Conservation (phyloP, 2,888 invertebrate genomes). For the Ernsta delagoae region DNA sequence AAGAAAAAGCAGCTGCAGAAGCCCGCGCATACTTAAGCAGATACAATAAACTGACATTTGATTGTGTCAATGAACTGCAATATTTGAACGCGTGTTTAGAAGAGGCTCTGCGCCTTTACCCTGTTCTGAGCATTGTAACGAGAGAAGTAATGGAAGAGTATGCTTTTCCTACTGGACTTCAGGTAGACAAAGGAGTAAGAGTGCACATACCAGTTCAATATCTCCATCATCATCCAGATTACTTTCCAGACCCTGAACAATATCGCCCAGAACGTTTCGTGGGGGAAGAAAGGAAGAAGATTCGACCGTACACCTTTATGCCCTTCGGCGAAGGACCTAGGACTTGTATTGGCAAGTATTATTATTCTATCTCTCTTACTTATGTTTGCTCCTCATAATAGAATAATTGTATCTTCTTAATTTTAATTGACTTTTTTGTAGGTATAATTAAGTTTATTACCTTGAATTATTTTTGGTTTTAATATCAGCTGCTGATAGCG, state of each 20-base stretch:
- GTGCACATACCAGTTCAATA: conserved; percentile 58
- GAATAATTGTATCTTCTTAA: too few relatives aligned
- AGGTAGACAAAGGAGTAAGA: conserved; percentile 52
- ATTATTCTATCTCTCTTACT: background rate
- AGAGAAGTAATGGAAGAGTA: conserved; percentile 59
- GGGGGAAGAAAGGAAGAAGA: conserved; percentile 47
- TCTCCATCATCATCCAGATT: conserved; percentile 53
- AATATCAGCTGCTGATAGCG: too few relatives aligned
- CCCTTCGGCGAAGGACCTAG: conserved; percentile 63
- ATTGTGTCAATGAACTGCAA: conserved; percentile 55
- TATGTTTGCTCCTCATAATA: too few relatives aligned
- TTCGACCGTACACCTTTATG: conserved; percentile 55
- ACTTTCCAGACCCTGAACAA: conserved; percentile 56
- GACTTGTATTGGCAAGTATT: conserved; percentile 58
- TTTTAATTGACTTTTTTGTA: background rate
- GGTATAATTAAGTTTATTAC: too few relatives aligned
- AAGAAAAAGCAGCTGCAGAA: conserved; percentile 51
- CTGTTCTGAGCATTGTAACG: conserved; percentile 51
- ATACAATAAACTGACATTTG: conserved; percentile 49
- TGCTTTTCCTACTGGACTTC: conserved; percentile 54
- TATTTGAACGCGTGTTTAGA: conserved; percentile 58
- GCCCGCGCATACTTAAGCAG: conserved; percentile 50
- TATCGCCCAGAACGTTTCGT: conserved; percentile 59
- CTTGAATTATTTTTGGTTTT: too few relatives aligned
- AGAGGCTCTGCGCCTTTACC: conserved; percentile 58